Base-by-base conservation (phyloP, 2,113 vertebrate species). In the Cettia cetti region DNA sequence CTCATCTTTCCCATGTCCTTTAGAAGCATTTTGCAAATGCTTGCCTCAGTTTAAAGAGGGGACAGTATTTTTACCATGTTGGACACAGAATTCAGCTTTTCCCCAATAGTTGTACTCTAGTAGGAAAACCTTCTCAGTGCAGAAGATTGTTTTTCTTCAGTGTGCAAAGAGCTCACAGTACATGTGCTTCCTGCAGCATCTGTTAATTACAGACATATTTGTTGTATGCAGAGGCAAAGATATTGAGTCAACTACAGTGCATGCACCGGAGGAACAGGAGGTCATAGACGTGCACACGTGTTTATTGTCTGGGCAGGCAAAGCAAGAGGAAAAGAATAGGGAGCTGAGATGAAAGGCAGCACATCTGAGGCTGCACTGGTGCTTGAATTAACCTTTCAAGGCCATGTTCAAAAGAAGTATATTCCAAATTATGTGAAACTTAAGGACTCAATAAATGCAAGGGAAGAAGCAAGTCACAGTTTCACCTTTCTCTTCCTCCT, bases 251-350 rank as follows among this genome's bases (percentile, higher is more conserved):
- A 8, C 7, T 75, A 5, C 17, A 83, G 11, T 5, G 27, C 21
- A 14, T 31, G n/a, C 15, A 22, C 6, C 39, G 50, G 50, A 87
- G 39, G 30, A 66, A 5, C 19, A 52, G 40, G 20, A 52, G 40
- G 20, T 52, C 17, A 71, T 23, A 27, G 16, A 24, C 9, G 5
- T 23, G 28, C 0, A 7, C 13, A 14, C 0, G 0, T 75, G 0
- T 75, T 85, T 90, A 56, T 60, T 52, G 10, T 69, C 37, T 90
- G 18, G 37, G 8, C 28, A 33, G 13, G 7, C 5, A 69, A 0
- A 16, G 21, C 21, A 27, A 27, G 72, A 63, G 9, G 19, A 17
- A 7, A 45, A 40, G 20, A 78, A 53, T 0, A 69, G 14, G 11
- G 12, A 69, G 30, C 30, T 86, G 68, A 82, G 18, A 33, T 64